Evolutionary conservation across 2,797 vertebrate genomes (phyloP), one percentile per base, ranked within the genome.

Genomic region (Enteromius mattozi): DNA sequence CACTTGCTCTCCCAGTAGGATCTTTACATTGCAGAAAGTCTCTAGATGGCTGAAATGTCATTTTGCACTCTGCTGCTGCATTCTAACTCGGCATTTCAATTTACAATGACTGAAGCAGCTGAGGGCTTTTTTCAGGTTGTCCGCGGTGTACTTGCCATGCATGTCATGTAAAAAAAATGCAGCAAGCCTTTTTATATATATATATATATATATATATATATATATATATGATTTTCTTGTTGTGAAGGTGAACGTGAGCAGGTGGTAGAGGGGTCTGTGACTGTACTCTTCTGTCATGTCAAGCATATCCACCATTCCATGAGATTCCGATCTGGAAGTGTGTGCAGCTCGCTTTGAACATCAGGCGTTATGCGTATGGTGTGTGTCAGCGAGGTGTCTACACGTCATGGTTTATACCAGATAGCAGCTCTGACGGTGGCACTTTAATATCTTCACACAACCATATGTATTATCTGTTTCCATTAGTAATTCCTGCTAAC

Each of bases 1-100:
- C 51, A n/a, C 71, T 70, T 92, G 92, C 89, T 91, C 80, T 92
- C 92, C 92, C 89, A 91, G 91, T 88, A 92, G 91, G 91, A 87
- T 40, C 56, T 69, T 74, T 59, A 78, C 66, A 47, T 47, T 76
- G 76, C 66, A 30, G 75, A 84, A 65, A 76, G 72, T 78, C 81
- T 82, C 82, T 65, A 69, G 56, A 80, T 68, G 35, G 81, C 78
- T 81, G 78, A 81, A 81, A 59, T 65, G 63, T 47, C 56, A 66
- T 76, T 84, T 78, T 72, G 19, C 79, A 40, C 63, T 54, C 74
- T 13, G 16, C 37, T 74, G 77, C 40, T 35, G 30, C 63, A 56
- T n/a, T 82, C 47, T 81, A 66, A 72, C 68, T 82, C 65, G n/a
- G 65, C 71, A 40, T 79, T 85, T 87, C 83, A 87, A 82, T 87